These are phyloP conservation scores for Caenorhabditis sp. DNA, from an alignment of 2,888 invertebrate species.

Conservation along the genomic window DNA sequence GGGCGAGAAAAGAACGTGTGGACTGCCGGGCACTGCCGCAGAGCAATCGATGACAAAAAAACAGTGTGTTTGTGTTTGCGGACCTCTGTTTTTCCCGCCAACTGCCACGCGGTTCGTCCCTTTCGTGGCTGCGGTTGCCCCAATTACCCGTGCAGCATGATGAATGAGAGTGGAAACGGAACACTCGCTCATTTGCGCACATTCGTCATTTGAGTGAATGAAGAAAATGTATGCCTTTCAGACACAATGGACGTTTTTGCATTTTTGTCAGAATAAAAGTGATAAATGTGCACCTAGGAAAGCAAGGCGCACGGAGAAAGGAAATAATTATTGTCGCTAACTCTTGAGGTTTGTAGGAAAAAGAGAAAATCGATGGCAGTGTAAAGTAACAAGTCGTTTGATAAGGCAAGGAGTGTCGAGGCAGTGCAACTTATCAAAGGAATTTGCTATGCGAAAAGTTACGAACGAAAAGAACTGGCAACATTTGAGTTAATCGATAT, in stretches of 20 bases:
- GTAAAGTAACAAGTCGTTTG: background rate
- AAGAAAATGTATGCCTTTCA: conserved; percentile 3
- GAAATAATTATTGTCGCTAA: background rate
- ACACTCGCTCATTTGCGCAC: conserved; percentile 1
- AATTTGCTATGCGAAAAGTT: too few relatives aligned
- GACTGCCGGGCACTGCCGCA: background rate
- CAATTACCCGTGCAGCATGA: background rate
- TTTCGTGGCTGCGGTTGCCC: background rate
- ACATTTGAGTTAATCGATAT: background rate
- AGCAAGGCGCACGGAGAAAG: background rate
- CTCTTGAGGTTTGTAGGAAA: conserved; percentile 8
- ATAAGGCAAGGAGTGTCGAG: conserved; percentile 22
- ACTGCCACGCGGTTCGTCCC: background rate
- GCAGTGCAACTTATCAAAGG: conserved; percentile 9
- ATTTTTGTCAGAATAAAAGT: background rate
- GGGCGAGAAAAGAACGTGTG: conserved; percentile 12
- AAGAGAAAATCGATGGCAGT: conserved; percentile 20
- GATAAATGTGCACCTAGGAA: background rate
- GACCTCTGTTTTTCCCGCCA: conserved; percentile 6
- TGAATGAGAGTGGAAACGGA: conserved; percentile 2
- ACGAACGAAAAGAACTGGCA: background rate
- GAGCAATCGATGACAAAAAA: conserved; percentile 14
- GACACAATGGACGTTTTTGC: background rate
- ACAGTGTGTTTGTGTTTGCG: background rate
- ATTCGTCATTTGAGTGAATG: conserved; percentile 6